phyloP scores from a whole-genome alignment of 1,140 invertebrate genomes.

The Cotesia chilonis region DNA sequence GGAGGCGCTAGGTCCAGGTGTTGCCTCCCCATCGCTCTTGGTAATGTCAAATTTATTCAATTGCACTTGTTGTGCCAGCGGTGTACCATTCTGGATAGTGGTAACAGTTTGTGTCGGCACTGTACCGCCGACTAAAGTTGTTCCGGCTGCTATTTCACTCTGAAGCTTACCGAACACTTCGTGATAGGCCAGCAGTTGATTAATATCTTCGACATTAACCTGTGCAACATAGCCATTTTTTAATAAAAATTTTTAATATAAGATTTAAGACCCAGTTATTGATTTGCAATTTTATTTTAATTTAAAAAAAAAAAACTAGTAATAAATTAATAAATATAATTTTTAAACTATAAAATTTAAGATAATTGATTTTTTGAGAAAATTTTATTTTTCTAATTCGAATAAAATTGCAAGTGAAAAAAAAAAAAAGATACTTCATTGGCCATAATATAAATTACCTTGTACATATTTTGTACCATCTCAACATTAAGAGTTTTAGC shows the following conservation, averaged over 20 bases:
- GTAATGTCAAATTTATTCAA: constrained; percentile 70
- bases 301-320: too few species aligned
- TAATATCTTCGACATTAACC: constrained; percentile 83
- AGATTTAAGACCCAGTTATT: too few species aligned
- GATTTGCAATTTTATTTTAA: too few species aligned
- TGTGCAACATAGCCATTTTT: too few species aligned
- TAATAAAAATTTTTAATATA: too few species aligned
- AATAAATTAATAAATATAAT: too few species aligned
- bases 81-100: constrained; percentile 62
- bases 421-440: too few species aligned
- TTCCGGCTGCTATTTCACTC: constrained; percentile 65
- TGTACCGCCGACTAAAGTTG: constrained; percentile 62
- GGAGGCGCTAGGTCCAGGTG: constrained; percentile 62
- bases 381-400: too few species aligned
- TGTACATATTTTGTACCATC: constrained; percentile 81
- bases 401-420: too few species aligned
- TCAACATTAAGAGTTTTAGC: constrained; percentile 74
- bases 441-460: constrained; percentile 59
- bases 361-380: too few species aligned
- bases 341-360: too few species aligned
- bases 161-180: constrained; percentile 87
- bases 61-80: constrained; percentile 63
- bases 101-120: constrained; percentile 65
- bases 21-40: constrained; percentile 65
- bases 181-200: constrained; percentile 83